Base-by-base conservation (phyloP, 2,797 vertebrate genomes). In the Channallabes apus region DNA sequence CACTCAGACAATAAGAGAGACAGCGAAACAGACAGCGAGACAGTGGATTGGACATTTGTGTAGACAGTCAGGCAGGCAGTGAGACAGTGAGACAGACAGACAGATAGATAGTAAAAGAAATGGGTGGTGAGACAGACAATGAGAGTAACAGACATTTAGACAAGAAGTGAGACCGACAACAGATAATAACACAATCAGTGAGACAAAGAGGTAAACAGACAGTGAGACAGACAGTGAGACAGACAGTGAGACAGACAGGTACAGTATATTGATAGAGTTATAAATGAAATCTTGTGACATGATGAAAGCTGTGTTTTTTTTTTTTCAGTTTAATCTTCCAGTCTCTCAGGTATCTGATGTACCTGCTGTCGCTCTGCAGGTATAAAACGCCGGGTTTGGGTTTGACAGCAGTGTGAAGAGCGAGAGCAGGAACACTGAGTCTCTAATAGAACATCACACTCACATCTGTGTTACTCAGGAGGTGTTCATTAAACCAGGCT, bases 331-430 rank as follows among this genome's bases (percentile, higher is more conserved):
- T 51, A 17, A 51, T 51, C 41, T 73, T 38, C 6, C 24, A 51
- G 72, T 75, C 3, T 75, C 54, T 75, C 22, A 27, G 72, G 20
- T 29, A 75, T 56, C 54, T 75, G 17, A 75, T 75, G 27, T 75
- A 75, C 54, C 54, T 75, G 2, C 46, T 29, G 46, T 75, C 72
- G 54, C 46, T 54, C 41, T 58, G 73, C 73, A 76, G 72, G 20
- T 78, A 78, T 78, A 35, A 35, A 76, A 38, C 59, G 56, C 58
- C 15, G 12, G 27, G n/a, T 75, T 54, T 32, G 14, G 35, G 17
- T 32, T 68, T 68, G 18, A 72, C 22, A 5, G 35, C 51, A 7
- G n/a, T 75, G 46, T 75, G 75, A 61, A 59, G 56, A 61, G 56
- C 24, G 11, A 59, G 9, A 35, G 29, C 27, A 58, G 51, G 51